Percentiles rank a stretch among this genome's conserved stretches.
phyloP scores from a whole-genome alignment of 1,140 invertebrate genomes.

The Aphelenchoides besseyi region DNA sequence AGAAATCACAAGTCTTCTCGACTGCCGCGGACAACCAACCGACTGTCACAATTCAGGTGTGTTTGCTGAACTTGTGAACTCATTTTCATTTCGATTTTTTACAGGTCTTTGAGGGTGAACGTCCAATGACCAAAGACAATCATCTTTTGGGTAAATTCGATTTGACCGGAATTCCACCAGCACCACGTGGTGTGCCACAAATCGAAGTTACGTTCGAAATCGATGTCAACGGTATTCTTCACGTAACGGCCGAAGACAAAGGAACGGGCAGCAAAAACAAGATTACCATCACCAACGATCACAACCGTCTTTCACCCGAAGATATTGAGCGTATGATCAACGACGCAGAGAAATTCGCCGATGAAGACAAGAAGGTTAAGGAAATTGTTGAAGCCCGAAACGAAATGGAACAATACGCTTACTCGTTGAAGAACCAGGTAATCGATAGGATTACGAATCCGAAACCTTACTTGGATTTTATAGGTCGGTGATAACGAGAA shows the following conservation, averaged over 20 bases:
- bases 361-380: slow-evolving; percentile 96
- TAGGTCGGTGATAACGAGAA: slow-evolving; percentile 89
- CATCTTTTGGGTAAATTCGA: slow-evolving; percentile 96
- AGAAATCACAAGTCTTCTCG: slow-evolving; percentile 98
- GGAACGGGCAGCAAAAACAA: slow-evolving; percentile 96
- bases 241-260: slow-evolving; percentile 93
- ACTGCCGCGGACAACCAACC: slow-evolving; percentile 98
- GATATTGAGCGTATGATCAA: slow-evolving; percentile 98
- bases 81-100: slow-evolving; percentile 14
- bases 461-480: slow-evolving; percentile 13
- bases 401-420: slow-evolving; percentile 93
- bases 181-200: slow-evolving; percentile 94
- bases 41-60: slow-evolving; percentile 89
- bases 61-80: slow-evolving; percentile 7
- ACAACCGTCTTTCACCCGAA: slow-evolving; percentile 90
- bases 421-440: slow-evolving; percentile 90
- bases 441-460: background rate
- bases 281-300: slow-evolving; percentile 97
- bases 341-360: slow-evolving; percentile 95
- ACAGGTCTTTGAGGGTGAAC: slow-evolving; percentile 86
- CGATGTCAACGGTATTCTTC: slow-evolving; percentile 93
- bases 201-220: slow-evolving; percentile 81
- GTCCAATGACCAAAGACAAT: slow-evolving; percentile 99
- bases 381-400: slow-evolving; percentile 87
- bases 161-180: slow-evolving; percentile 93